Evolutionary conservation across 2,888 invertebrate species (phyloP).

Genomic region (Listrodromus nycthemerus): DNA sequence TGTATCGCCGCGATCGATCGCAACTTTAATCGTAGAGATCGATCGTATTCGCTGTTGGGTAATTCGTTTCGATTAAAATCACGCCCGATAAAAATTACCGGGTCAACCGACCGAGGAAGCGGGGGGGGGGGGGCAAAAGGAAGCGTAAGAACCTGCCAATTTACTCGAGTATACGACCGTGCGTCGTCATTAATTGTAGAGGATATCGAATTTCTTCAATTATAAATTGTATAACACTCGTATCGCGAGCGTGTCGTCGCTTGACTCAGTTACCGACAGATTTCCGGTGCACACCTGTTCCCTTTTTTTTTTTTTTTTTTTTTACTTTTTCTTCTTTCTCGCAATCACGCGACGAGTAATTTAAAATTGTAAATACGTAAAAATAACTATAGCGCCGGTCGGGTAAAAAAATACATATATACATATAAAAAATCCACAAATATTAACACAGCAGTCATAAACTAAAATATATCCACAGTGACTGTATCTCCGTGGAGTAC

Average conservation of each 20-base stretch:
- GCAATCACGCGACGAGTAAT: not conserved
- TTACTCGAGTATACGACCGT: slow-evolving; percentile 25
- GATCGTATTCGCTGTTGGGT: slow-evolving; percentile 63
- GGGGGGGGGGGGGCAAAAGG: slow-evolving; percentile 15
- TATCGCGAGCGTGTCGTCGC: slow-evolving; percentile 10
- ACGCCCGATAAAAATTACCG: slow-evolving; percentile 21
- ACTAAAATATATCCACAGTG: slow-evolving; percentile 17
- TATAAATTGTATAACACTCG: slow-evolving; percentile 18
- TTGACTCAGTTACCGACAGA: not conserved
- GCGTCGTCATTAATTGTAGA: slow-evolving; percentile 22
- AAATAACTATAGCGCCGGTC: not conserved
- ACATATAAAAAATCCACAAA: not conserved
- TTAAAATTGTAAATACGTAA: not conserved
- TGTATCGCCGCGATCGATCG: slow-evolving; percentile 30
- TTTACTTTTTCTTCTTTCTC: not conserved
- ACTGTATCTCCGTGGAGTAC: slow-evolving; percentile 4
- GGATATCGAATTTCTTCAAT: slow-evolving; percentile 36
- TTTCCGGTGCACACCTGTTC: not conserved
- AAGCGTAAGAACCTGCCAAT: slow-evolving; percentile 27
- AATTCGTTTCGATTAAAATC: slow-evolving; percentile 72
- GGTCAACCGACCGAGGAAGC: not conserved
- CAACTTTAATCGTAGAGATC: slow-evolving; percentile 39
- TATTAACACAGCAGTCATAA: slow-evolving; percentile 26
- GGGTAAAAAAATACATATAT: not conserved
- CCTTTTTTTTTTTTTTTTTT: not conserved